phyloP scores from a whole-genome alignment of 2,797 vertebrate species.

The Chromis chromis region DNA sequence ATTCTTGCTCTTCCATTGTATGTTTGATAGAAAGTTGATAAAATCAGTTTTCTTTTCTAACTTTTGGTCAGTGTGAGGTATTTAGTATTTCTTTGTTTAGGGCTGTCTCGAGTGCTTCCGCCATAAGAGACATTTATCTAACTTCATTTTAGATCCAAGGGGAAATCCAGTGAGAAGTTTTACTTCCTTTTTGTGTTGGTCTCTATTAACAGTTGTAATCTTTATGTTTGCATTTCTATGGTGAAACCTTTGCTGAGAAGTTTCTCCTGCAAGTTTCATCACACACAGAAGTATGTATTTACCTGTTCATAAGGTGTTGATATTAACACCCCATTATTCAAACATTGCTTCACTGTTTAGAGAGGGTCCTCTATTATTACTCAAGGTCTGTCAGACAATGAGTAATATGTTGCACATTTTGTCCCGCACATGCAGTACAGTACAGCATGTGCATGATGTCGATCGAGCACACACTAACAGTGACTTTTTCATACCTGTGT shows the following conservation, averaged over 20 bases:
- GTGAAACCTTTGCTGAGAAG: background rate
- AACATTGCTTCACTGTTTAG: background rate
- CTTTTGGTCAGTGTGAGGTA: background rate
- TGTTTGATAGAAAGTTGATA: no score
- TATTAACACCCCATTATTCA: background rate
- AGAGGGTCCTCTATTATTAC: conserved; percentile 13
- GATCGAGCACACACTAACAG: background rate
- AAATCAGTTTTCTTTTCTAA: no score
- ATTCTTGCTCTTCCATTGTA: no score
- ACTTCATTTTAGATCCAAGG: conserved; percentile 2
- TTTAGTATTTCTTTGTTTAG: background rate
- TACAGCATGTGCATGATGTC: conserved; percentile 42
- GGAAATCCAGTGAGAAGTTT: conserved; percentile 26
- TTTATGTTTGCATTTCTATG: background rate
- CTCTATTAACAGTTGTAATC: background rate
- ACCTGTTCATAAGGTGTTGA: background rate
- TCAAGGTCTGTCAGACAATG: conserved; percentile 7
- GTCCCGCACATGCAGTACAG: conserved; percentile 34
- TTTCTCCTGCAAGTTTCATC: background rate
- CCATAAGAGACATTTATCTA: background rate
- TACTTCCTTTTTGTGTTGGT: conserved; percentile 30
- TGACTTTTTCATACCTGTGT: conserved; percentile 35
- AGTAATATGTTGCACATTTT: conserved; percentile 8
- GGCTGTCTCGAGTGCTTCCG: background rate
- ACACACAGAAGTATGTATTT: background rate